Conservation (phyloP, 2,888 invertebrate species). For the Spisula subtruncata region DNA sequence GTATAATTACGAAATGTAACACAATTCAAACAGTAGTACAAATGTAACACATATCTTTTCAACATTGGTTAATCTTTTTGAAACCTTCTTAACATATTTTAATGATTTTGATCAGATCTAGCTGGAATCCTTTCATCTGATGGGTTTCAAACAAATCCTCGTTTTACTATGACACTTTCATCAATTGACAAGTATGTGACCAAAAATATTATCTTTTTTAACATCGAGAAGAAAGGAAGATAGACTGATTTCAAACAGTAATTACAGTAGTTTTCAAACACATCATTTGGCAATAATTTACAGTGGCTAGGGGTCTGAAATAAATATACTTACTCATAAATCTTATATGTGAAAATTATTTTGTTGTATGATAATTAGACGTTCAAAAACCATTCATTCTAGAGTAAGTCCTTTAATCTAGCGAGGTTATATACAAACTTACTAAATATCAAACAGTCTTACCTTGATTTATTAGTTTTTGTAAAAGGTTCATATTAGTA, state of each 20-base stretch:
- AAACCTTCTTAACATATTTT: slow-evolving; percentile 11
- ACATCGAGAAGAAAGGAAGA: neutral
- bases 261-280: slow-evolving; percentile 49
- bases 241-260: slow-evolving; percentile 34
- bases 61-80: neutral
- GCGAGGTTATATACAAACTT: slow-evolving; percentile 5
- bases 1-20: neutral
- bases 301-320: slow-evolving; percentile 43
- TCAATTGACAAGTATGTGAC: slow-evolving; percentile 17
- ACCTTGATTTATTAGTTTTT: slow-evolving; percentile 34
- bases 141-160: neutral
- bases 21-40: slow-evolving; percentile 1
- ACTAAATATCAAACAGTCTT: slow-evolving; percentile 36
- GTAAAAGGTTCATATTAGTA: slow-evolving; percentile 13
- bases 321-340: slow-evolving; percentile 42
- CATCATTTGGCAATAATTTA: slow-evolving; percentile 23
- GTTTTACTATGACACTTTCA: slow-evolving; percentile 16
- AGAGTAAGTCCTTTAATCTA: slow-evolving; percentile 62
- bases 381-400: slow-evolving; percentile 40
- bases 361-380: slow-evolving; percentile 45
- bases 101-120: slow-evolving; percentile 11
- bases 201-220: slow-evolving; percentile 19
- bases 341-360: slow-evolving; percentile 54
- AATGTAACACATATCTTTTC: neutral
- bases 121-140: slow-evolving; percentile 5